These are phyloP conservation scores for Apocheima hispidaria DNA, from an alignment of 2,888 invertebrate genomes.

Conservation along the genomic window DNA sequence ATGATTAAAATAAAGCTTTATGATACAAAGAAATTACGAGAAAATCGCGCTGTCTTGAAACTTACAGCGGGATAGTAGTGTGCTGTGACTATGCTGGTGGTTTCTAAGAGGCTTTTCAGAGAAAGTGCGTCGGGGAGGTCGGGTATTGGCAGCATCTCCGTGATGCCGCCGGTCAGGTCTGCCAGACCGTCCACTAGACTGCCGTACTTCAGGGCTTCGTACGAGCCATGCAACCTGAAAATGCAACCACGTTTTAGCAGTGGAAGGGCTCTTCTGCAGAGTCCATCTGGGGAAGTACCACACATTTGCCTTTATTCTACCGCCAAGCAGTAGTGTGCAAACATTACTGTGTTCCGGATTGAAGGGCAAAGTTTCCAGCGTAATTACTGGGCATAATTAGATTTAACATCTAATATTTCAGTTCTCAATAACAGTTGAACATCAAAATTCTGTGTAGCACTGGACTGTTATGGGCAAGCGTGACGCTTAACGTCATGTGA, in stretches of 20 bases:
- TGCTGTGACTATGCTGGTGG: slow-evolving; percentile 94
- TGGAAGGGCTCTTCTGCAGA: too few species aligned
- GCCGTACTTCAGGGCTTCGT: slow-evolving; percentile 97
- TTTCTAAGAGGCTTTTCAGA: slow-evolving; percentile 90
- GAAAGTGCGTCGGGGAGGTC: slow-evolving; percentile 90
- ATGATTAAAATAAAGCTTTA: neutral
- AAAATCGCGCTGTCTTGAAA: neutral
- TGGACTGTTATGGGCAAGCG: too few species aligned
- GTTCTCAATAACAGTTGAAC: too few species aligned
- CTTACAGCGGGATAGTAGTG: slow-evolving; percentile 64
- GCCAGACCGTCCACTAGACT: slow-evolving; percentile 94
- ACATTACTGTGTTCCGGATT: too few species aligned
- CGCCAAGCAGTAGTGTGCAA: too few species aligned
- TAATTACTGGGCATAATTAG: too few species aligned
- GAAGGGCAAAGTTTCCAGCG: too few species aligned
- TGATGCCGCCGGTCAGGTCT: slow-evolving; percentile 95
- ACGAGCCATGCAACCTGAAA: slow-evolving; percentile 94
- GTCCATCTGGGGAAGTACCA: too few species aligned
- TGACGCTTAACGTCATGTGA: too few species aligned
- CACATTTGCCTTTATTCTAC: too few species aligned
- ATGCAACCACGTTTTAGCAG: slow-evolving; percentile 1
- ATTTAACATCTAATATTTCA: too few species aligned
- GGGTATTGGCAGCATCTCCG: slow-evolving; percentile 91
- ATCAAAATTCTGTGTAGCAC: too few species aligned
- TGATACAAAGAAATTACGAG: neutral